Conservation (phyloP, 2,888 invertebrate genomes). For the Tetanocera ferruginea region DNA sequence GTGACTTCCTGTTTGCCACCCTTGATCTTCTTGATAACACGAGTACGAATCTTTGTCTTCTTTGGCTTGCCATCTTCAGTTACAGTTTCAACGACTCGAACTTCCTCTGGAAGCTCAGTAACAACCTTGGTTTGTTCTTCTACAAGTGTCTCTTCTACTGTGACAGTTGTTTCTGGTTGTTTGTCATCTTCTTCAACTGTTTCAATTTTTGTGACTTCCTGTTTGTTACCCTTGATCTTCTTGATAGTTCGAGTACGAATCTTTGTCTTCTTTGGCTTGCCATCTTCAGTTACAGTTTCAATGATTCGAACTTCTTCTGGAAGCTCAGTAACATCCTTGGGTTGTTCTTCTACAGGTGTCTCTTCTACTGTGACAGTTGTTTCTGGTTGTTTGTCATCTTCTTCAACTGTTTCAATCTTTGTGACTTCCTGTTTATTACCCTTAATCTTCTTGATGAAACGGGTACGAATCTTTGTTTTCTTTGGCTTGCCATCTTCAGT, state of each 20-base stretch:
- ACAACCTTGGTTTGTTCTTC: slow-evolving; percentile 23
- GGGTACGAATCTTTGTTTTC: slow-evolving; percentile 35
- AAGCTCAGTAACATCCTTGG: slow-evolving; percentile 19
- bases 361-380: slow-evolving; percentile 35
- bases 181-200: slow-evolving; percentile 38
- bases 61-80: slow-evolving; percentile 34
- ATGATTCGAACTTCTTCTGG: slow-evolving; percentile 35
- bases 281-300: slow-evolving; percentile 34
- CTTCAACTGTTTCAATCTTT: slow-evolving; percentile 37
- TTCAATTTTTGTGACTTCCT: slow-evolving; percentile 38
- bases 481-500: slow-evolving; percentile 36
- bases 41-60: slow-evolving; percentile 35
- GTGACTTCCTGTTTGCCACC: slow-evolving; percentile 38
- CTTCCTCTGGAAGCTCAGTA: slow-evolving; percentile 34
- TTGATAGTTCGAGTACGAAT: slow-evolving; percentile 36
- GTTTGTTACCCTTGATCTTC: slow-evolving; percentile 39
- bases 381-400: slow-evolving; percentile 36
- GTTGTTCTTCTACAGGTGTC: slow-evolving; percentile 23
- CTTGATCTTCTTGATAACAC: slow-evolving; percentile 38
- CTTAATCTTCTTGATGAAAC: slow-evolving; percentile 38
- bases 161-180: slow-evolving; percentile 24
- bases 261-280: slow-evolving; percentile 33
- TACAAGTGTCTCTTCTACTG: slow-evolving; percentile 33
- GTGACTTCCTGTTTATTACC: slow-evolving; percentile 38
- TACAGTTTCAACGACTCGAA: slow-evolving; percentile 36